A percentile compares a stretch with the other conserved stretches of the same genome.
phyloP scores from a whole-genome alignment of 2,888 invertebrate species.

The Merodon equestris region DNA sequence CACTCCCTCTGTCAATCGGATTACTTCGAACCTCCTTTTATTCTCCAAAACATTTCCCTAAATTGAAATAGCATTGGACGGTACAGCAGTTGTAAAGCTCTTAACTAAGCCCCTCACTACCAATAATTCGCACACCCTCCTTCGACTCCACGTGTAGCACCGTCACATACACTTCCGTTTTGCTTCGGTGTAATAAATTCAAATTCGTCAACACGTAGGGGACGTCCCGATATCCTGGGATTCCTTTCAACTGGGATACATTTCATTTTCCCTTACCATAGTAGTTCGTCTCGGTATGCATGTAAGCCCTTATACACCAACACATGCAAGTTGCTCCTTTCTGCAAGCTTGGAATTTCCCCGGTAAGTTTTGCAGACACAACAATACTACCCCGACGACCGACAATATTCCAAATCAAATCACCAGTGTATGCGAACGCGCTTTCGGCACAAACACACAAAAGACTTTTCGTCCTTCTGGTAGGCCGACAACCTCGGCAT shows the following conservation, averaged over 20 bases:
- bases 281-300: slow-evolving; percentile 10
- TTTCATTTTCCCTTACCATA: slow-evolving; percentile 14
- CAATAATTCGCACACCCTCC: background rate
- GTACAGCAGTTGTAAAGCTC: slow-evolving; percentile 12
- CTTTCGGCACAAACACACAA: background rate
- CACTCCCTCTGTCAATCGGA: no score
- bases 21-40: no score
- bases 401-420: slow-evolving; percentile 23
- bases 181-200: slow-evolving; percentile 39
- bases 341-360: slow-evolving; percentile 41
- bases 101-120: slow-evolving; percentile 19
- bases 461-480: slow-evolving; percentile 6
- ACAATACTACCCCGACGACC: slow-evolving; percentile 11
- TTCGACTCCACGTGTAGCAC: slow-evolving; percentile 15
- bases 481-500: slow-evolving; percentile 18
- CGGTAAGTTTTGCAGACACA: slow-evolving; percentile 33
- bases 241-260: slow-evolving; percentile 53
- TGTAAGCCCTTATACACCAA: slow-evolving; percentile 16
- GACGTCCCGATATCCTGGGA: slow-evolving; percentile 44
- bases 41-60: no score
- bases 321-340: slow-evolving; percentile 12
- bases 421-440: background rate
- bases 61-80: background rate
- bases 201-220: slow-evolving; percentile 46
- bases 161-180: slow-evolving; percentile 4